Evolutionary conservation across 2,113 vertebrate genomes (phyloP), one percentile per base, ranked within the genome.

Genomic region (Indicator maculatus): DNA sequence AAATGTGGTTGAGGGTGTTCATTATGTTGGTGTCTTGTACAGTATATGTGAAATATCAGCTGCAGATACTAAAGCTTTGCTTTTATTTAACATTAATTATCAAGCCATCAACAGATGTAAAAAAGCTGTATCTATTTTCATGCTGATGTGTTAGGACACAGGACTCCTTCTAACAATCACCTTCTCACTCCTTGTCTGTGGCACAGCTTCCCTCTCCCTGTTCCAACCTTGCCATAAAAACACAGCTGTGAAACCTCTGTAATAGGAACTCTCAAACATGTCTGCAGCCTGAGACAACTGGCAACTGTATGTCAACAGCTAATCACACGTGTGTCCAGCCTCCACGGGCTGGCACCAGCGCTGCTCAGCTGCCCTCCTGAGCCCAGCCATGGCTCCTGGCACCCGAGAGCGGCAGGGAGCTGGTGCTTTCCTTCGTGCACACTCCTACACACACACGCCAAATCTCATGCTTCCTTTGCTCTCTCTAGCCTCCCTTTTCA

Each of bases 1-100:
- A 85, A 86, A 89, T 56, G 31, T 55, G 21, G 52, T 19, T 77
- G 94, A 85, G 64, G 33, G 8, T 59, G 59, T 75, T 96, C 92
- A 67, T 95, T 95, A 94, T 78, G 45, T n/a, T 81, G 67, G 81
- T 63, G 71, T 69, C 85, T 90, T 86, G 79, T 82, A 65, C 83
- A 89, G 91, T 81, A 36, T 23, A 76, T 50, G 66, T 16, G 67
- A 95, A 92, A 61, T 95, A 93, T 47, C 83, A 78, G 91, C n/a
- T 71, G 28, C 77, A 93, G 88, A 95, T 73, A 67, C n/a, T 63
- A 72, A 80, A 80, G 65, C 53, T 86, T 75, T 93, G 76, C 76
- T 95, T 95, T 97, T 91, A 88, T 91, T 97, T 93, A 96, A 89
- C 89, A 50, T 89, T 96, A 96, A 96, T 96, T 96, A 93, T 79